Evolutionary conservation across 2,797 vertebrate species (phyloP).

Genomic region (Gouania willdenowi): DNA sequence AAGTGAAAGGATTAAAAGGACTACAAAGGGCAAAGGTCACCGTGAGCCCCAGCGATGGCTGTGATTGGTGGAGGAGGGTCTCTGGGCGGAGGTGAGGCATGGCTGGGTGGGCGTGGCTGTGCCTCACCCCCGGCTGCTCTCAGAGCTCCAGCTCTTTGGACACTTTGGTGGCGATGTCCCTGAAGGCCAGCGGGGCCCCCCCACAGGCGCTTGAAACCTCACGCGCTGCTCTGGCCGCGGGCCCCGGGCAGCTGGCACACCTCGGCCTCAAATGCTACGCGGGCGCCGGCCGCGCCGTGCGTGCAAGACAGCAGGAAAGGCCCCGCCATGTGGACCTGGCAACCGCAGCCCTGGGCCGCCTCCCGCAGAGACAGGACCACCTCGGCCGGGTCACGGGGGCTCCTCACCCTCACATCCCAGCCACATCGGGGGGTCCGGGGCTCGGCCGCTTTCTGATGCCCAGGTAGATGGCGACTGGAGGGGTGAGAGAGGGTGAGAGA

Average conservation of each 20-base stretch:
- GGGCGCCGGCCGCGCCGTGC: conserved; percentile 80
- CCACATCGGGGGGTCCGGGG: conserved; percentile 91
- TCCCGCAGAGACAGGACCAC: conserved; percentile 83
- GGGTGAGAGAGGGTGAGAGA: neutral
- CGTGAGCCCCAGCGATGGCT: conserved; percentile 29
- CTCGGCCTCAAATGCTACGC: conserved; percentile 87
- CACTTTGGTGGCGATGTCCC: conserved; percentile 85
- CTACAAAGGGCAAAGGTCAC: conserved; percentile 45
- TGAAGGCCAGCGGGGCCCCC: conserved; percentile 87
- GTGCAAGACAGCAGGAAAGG: conserved; percentile 90
- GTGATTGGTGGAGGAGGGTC: conserved; percentile 44
- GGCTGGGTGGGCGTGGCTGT: conserved; percentile 42
- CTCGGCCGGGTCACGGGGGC: conserved; percentile 82
- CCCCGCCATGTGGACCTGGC: conserved; percentile 84
- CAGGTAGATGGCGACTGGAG: conserved; percentile 91
- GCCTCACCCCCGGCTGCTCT: conserved; percentile 58
- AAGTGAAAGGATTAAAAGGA: conserved; percentile 45
- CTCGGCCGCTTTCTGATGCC: conserved; percentile 91
- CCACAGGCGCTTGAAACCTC: conserved; percentile 84
- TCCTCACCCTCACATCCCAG: conserved; percentile 89
- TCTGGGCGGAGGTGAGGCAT: conserved; percentile 48
- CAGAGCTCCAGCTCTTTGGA: conserved; percentile 89
- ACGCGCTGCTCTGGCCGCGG: conserved; percentile 79
- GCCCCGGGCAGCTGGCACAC: conserved; percentile 86
- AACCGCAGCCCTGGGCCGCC: conserved; percentile 80